These are phyloP conservation scores for Bombus huntii DNA, from an alignment of 1,140 invertebrate species.

Conservation along the genomic window DNA sequence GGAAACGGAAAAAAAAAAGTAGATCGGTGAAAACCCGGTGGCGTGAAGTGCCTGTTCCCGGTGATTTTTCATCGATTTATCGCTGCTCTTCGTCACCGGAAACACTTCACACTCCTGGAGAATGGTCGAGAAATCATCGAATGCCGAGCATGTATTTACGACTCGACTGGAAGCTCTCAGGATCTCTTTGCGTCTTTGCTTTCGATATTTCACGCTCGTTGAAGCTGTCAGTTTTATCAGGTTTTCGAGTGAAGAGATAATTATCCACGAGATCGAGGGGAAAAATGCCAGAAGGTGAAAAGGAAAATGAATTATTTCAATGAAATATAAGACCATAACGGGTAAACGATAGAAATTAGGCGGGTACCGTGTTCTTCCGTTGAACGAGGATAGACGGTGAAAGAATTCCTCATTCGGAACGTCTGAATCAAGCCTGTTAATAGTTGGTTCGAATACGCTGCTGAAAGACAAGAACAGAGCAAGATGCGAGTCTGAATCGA, in stretches of 20 bases:
- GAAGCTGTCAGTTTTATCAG: neutral
- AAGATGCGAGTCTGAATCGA: neutral
- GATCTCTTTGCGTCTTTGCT: no score
- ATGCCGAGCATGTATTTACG: neutral
- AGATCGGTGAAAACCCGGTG: neutral
- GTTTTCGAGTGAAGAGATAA: no score
- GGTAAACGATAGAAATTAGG: no score
- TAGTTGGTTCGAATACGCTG: neutral
- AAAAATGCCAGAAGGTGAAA: no score
- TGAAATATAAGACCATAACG: no score
- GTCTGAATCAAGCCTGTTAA: neutral
- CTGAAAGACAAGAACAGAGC: neutral
- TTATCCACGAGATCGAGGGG: no score
- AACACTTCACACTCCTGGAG: conserved; percentile 27
- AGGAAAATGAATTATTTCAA: no score
- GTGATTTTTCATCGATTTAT: conserved; percentile 36
- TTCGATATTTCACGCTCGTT: neutral
- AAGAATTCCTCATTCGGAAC: neutral
- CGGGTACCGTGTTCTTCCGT: no score
- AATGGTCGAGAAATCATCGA: conserved; percentile 7
- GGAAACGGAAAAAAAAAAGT: conserved; percentile 56
- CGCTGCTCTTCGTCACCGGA: conserved; percentile 20
- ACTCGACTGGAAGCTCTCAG: neutral
- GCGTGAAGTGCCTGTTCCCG: conserved; percentile 18
- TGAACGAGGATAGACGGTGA: neutral